A percentile compares a stretch with the other conserved stretches of the same genome.
These are phyloP conservation scores for Nephrotoma flavescens DNA, from an alignment of 2,888 invertebrate genomes.

Conservation along the genomic window DNA sequence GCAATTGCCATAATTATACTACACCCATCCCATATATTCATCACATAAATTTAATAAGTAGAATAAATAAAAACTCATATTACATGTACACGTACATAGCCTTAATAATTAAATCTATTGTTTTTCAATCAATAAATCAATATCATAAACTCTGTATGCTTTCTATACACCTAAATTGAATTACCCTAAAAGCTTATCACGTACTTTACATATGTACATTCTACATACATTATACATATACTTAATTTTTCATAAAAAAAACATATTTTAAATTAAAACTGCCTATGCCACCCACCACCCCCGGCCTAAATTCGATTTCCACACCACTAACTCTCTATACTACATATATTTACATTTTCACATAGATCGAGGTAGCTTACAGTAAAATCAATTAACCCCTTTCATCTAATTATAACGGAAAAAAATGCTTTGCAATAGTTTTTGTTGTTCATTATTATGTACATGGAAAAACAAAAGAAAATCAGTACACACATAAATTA, in stretches of 20 bases:
- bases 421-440: background rate
- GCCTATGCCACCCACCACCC: background rate
- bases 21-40: too few relatives aligned
- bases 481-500: background rate
- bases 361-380: background rate
- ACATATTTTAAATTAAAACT: background rate
- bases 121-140: background rate
- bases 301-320: background rate
- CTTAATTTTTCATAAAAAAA: background rate
- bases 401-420: background rate
- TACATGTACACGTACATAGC: background rate
- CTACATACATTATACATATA: background rate
- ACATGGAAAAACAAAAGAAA: background rate
- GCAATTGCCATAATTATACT: too few relatives aligned
- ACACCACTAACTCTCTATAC: background rate
- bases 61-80: background rate
- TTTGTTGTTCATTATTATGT: background rate
- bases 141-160: background rate
- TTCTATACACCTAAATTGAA: background rate
- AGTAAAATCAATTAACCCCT: background rate
- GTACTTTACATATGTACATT: background rate
- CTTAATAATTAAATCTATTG: background rate
- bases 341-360: background rate
- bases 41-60: too few relatives aligned
- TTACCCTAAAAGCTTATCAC: background rate